Conservation (phyloP, 2,888 invertebrate genomes). For the Pogonocherus hispidulus region DNA sequence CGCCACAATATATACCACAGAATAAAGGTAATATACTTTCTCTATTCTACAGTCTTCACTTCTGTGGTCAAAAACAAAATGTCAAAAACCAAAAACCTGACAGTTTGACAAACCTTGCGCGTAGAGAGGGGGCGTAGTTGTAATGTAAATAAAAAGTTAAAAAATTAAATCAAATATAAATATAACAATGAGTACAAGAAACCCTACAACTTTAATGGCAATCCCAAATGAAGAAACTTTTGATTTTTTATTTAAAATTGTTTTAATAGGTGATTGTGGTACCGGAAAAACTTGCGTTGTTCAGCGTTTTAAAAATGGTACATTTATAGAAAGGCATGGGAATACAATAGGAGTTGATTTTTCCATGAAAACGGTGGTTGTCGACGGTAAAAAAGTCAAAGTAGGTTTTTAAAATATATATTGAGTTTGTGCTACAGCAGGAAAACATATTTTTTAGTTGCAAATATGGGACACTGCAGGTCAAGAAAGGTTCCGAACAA, state of each 20-base stretch:
- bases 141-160: slow-evolving; percentile 14
- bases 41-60: no score
- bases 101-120: no score
- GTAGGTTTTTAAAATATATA: slow-evolving; percentile 68
- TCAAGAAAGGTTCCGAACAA: slow-evolving; percentile 95
- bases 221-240: slow-evolving; percentile 84
- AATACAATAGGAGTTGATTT: slow-evolving; percentile 98
- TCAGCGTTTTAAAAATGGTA: slow-evolving; percentile 95
- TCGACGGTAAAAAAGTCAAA: slow-evolving; percentile 96
- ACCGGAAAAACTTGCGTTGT: slow-evolving; percentile 96
- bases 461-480: slow-evolving; percentile 99
- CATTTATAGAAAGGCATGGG: slow-evolving; percentile 94
- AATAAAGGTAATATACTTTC: no score
- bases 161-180: background rate
- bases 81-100: no score
- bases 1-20: no score
- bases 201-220: slow-evolving; percentile 83
- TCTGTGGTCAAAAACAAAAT: no score
- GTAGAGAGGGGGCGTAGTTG: slow-evolving; percentile 3
- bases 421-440: background rate
- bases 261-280: slow-evolving; percentile 92
- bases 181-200: slow-evolving; percentile 77
- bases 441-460: slow-evolving; percentile 72
- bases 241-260: slow-evolving; percentile 96
- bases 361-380: slow-evolving; percentile 96